A percentile compares a stretch with the other conserved stretches of the same genome.
These are phyloP conservation scores for Felis chaus DNA, from an alignment of 2,113 vertebrate genomes.

Conservation along the genomic window DNA sequence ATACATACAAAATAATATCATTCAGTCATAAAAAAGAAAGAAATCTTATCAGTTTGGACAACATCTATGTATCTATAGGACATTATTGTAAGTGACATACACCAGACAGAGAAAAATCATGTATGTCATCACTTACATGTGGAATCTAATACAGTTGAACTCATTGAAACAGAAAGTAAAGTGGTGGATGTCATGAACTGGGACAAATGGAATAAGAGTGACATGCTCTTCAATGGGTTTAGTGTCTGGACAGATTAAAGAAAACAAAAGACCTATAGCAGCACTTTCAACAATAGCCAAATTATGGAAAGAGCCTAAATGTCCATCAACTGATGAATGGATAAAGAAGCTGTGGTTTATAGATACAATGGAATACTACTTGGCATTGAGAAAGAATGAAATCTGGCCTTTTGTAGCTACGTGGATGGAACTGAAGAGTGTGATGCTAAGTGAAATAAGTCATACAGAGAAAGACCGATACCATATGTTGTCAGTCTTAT, in stretches of 20 bases:
- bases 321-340: too few relatives aligned
- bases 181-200: neutral
- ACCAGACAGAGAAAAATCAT: neutral
- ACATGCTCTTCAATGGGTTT: neutral
- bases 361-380: too few relatives aligned
- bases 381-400: too few relatives aligned
- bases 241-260: neutral
- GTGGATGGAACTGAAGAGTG: too few relatives aligned
- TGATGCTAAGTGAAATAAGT: too few relatives aligned
- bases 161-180: neutral
- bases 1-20: neutral
- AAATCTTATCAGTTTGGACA: neutral
- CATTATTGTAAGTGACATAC: neutral
- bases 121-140: neutral
- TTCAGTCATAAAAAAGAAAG: neutral
- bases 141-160: neutral
- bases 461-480: too few relatives aligned
- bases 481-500: too few relatives aligned
- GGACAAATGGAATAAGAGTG: too few relatives aligned
- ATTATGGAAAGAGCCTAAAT: too few relatives aligned
- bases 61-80: neutral
- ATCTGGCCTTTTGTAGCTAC: too few relatives aligned
- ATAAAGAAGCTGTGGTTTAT: too few relatives aligned
- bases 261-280: neutral
- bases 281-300: too few relatives aligned